A percentile compares a stretch with the other conserved stretches of the same genome.
Conservation (phyloP, 2,797 vertebrate species). For the Xenentodon cancila region DNA sequence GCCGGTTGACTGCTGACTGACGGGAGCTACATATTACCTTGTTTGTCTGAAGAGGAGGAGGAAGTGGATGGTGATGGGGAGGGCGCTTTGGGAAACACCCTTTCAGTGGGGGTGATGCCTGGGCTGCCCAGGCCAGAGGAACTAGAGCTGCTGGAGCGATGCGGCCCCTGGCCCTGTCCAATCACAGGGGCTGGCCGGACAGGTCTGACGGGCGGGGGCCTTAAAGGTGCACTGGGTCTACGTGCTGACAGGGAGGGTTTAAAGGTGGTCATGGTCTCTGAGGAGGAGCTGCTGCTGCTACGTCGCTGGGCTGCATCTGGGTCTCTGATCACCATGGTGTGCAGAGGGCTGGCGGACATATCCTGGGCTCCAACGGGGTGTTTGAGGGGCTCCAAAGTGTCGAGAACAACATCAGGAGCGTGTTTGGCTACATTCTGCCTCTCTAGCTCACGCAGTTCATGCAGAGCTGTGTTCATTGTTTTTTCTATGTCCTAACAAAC, state of each 20-base stretch:
- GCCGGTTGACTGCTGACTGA: constrained; percentile 19
- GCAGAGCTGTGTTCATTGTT: constrained; percentile 95
- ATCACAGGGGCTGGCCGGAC: constrained; percentile 79
- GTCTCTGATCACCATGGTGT: constrained; percentile 94
- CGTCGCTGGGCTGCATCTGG: constrained; percentile 90
- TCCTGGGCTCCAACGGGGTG: constrained; percentile 78
- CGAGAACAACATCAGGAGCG: constrained; percentile 93
- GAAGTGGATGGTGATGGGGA: constrained; percentile 79
- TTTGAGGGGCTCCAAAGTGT: constrained; percentile 94
- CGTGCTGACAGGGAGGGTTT: constrained; percentile 89
- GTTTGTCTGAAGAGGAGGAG: constrained; percentile 79
- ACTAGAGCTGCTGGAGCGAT: constrained; percentile 92
- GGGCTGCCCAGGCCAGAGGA: constrained; percentile 93
- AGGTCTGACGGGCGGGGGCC: constrained; percentile 88
- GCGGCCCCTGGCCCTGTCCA: constrained; percentile 75
- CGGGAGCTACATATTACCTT: constrained; percentile 74
- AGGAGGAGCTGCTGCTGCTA: constrained; percentile 90
- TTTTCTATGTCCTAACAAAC: constrained; percentile 92
- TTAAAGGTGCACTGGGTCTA: constrained; percentile 87
- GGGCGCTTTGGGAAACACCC: constrained; percentile 87
- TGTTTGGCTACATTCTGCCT: constrained; percentile 95
- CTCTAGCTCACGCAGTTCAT: constrained; percentile 93
- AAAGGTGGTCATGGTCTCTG: constrained; percentile 95
- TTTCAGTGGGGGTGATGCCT: constrained; percentile 90
- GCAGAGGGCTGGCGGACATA: constrained; percentile 87